Base-by-base conservation (phyloP, 2,888 invertebrate species). In the Cryptus armator region DNA sequence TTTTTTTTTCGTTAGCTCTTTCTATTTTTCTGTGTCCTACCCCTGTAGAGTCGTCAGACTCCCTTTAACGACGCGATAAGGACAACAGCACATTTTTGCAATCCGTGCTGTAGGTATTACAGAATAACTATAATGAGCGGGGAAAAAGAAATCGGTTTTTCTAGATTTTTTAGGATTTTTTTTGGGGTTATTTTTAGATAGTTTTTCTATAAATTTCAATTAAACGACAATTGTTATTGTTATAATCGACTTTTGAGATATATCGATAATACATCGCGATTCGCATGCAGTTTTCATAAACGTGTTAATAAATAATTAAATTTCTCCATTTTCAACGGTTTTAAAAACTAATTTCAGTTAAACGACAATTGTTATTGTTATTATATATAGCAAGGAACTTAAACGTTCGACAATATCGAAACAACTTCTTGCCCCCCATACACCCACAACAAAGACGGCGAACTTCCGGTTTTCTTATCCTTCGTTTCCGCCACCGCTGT, bases 401-500 rank as follows among this genome's bases (percentile, higher is more conserved):
- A 53, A 53, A 53, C 7, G 53, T 16, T 16, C 6, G 16, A 19
- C 16, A 6, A 53, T 19, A 19, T 53, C 3, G 12, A 12, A 10
- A 56, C 56, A 1, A 10, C 3, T 19, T 10, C 19, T 56, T 56
- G 56, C n/a, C 10, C 24, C 19, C 2, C 56, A 3, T 12, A 10
- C 24, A 56, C 19, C 56, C 64, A 48, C 56, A 59, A 56, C 64
- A 48, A 75, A 46, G 62, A 3, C 62, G 71, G 14, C 32, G 29
- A 32, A n/a, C 62, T 64, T 75, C 75, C 78, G 67, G 53, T 14
- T 82, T 66, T 83, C 80, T 80, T 83, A 59, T 75, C 46, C 43
- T 48, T 70, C 44, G 71, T 56, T 80, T 76, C 76, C 80, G 83
- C 84, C 71, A 77, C 83, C 85, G 72, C 74, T 75, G 67, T 78